phyloP scores from a whole-genome alignment of 2,888 invertebrate genomes.

The Drosophila picticornis region DNA sequence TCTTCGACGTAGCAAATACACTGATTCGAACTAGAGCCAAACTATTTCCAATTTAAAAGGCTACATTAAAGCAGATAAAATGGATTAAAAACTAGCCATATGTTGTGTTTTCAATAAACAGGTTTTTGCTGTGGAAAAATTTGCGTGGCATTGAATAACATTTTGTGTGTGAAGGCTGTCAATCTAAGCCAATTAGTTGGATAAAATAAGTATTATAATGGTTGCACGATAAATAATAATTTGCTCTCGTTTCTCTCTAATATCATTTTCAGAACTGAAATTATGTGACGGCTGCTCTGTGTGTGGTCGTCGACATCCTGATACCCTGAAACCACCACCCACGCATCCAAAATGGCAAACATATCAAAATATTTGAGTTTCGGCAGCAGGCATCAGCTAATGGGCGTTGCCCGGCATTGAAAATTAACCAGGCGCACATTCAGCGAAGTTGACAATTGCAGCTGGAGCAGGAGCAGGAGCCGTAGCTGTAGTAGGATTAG shows the following conservation, averaged over 20 bases:
- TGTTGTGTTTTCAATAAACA: background rate
- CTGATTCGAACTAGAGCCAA: background rate
- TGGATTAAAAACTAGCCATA: background rate
- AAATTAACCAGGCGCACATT: slow-evolving; percentile 54
- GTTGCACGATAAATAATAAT: slow-evolving; percentile 26
- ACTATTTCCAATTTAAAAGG: background rate
- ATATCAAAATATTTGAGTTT: slow-evolving; percentile 76
- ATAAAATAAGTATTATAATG: slow-evolving; percentile 20
- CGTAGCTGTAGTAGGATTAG: background rate
- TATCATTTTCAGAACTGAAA: slow-evolving; percentile 40
- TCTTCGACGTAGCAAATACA: background rate
- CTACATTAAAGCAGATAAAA: background rate
- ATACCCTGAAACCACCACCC: slow-evolving; percentile 1
- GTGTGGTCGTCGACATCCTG: background rate
- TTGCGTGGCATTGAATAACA: slow-evolving; percentile 23
- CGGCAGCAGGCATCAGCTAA: slow-evolving; percentile 42
- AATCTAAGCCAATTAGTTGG: slow-evolving; percentile 38
- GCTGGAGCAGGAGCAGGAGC: background rate
- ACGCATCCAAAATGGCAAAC: slow-evolving; percentile 64
- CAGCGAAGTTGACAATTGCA: slow-evolving; percentile 21
- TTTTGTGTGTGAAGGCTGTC: slow-evolving; percentile 12
- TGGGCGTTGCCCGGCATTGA: slow-evolving; percentile 44
- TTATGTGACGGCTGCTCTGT: slow-evolving; percentile 53
- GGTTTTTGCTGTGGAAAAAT: background rate
- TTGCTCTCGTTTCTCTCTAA: slow-evolving; percentile 9